Evolutionary conservation across 2,113 vertebrate genomes (phyloP).

Genomic region (Columba janthina): DNA sequence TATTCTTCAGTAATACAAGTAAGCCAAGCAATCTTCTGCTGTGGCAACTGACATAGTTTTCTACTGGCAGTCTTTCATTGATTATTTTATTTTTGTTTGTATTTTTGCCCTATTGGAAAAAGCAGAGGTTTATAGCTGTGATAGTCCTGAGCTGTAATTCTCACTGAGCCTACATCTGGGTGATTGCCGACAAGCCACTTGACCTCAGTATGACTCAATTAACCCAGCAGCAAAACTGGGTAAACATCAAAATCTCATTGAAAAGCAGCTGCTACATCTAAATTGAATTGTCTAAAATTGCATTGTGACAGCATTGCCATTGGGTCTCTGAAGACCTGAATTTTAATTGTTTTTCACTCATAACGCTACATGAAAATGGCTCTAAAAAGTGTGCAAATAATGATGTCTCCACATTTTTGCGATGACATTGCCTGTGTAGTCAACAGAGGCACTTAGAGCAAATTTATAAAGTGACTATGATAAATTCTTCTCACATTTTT

Average conservation of each 20-base stretch:
- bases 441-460: neutral
- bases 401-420: neutral
- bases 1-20: neutral
- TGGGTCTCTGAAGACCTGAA: constrained; percentile 15
- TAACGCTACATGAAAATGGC: neutral
- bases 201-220: constrained; percentile 64
- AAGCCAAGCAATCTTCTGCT: neutral
- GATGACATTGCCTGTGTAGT: neutral
- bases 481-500: neutral
- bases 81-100: neutral
- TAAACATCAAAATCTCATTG: constrained; percentile 53
- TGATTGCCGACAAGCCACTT: constrained; percentile 56
- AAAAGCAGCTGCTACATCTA: constrained; percentile 62
- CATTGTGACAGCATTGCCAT: constrained; percentile 40
- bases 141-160: constrained; percentile 31
- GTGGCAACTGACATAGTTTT: neutral
- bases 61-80: neutral
- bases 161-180: constrained; percentile 23
- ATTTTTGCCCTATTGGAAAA: neutral
- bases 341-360: constrained; percentile 56
- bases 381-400: neutral
- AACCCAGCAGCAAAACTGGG: constrained; percentile 59
- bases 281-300: constrained; percentile 60
- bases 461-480: neutral
- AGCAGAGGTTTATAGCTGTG: constrained; percentile 1